phyloP scores from a whole-genome alignment of 92 coral and sea anemone species.

The Zoanthus sociatus region DNA sequence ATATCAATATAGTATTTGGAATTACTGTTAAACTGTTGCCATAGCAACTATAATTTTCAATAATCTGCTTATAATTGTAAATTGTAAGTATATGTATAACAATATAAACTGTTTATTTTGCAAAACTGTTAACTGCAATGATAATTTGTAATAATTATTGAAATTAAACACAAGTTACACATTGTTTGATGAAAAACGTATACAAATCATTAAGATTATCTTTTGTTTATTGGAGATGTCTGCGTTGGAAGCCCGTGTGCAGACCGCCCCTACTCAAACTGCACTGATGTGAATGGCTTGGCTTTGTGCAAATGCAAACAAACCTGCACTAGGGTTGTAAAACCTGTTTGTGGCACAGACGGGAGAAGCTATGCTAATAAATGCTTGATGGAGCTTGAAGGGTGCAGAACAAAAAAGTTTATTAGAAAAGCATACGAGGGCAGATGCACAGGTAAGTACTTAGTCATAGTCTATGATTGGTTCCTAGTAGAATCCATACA shows the following conservation, averaged over 20 bases:
- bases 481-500: no score
- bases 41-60: no score
- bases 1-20: no score
- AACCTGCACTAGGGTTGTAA: neutral
- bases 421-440: constrained; percentile 7
- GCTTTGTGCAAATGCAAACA: constrained; percentile 18
- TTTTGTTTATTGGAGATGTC: neutral
- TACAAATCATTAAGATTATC: neutral
- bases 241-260: constrained; percentile 22
- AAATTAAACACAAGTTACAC: no score
- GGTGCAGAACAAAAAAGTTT: neutral
- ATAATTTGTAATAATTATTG: no score
- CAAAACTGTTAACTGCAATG: no score
- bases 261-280: constrained; percentile 23
- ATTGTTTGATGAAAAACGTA: no score
- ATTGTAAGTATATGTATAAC: no score
- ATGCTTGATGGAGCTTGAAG: constrained; percentile 7
- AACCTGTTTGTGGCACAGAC: constrained; percentile 1
- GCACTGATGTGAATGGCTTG: neutral
- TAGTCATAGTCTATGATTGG: neutral
- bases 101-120: no score
- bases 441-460: constrained; percentile 11
- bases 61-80: no score
- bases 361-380: neutral
- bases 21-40: no score